Evolutionary conservation across 2,888 invertebrate species (phyloP), one percentile per base, ranked within the genome.

Genomic region (Marasmarcha lunaedactyla): DNA sequence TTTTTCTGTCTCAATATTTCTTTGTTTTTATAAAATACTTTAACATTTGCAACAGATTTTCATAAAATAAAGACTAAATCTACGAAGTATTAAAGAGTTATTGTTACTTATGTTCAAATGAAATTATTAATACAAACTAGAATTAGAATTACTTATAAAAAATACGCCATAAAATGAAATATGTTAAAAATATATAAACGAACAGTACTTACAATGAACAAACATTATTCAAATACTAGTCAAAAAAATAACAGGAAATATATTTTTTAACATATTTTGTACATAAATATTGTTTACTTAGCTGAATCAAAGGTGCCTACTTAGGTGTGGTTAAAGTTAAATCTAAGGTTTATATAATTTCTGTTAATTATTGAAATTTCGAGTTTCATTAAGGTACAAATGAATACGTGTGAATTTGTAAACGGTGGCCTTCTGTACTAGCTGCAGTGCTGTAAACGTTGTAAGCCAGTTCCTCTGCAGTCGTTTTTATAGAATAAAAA

Each of bases 221-320:
- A n/a, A 30, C 9, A 11, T 9, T 30, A 30, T 3, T 3, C 33
- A 42, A 38, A 33, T 33, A 39, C 11, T 27, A 41, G 45, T 45
- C 27, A 41, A 42, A 46, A 45, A 37, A 35, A 11, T 11, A 36
- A 9, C 9, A 11, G 7, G 6, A 20, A 36, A 15, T 4, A 7
- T 11, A 30, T 30, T 34, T 34, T 3, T 3, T 12, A 13, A 34
- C 13, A 38, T 6, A 14, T 15, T 38, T 33, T 15, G 14, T 15
- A 34, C 15, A 39, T 25, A 34, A 34, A 30, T 20, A 4, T 7
- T 14, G 11, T 15, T 42, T 41, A 49, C 45, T 62, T 67, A 69
- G 78, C 77, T 78, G 78, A 77, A 77, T 78, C 73, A 54, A 72
- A 58, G 76, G 77, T 78, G 78, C 73, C 65, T 69, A 61, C 46